A percentile compares a stretch with the other conserved stretches of the same genome.
Conservation (phyloP, 2,113 vertebrate genomes). For the Lepus americanus region DNA sequence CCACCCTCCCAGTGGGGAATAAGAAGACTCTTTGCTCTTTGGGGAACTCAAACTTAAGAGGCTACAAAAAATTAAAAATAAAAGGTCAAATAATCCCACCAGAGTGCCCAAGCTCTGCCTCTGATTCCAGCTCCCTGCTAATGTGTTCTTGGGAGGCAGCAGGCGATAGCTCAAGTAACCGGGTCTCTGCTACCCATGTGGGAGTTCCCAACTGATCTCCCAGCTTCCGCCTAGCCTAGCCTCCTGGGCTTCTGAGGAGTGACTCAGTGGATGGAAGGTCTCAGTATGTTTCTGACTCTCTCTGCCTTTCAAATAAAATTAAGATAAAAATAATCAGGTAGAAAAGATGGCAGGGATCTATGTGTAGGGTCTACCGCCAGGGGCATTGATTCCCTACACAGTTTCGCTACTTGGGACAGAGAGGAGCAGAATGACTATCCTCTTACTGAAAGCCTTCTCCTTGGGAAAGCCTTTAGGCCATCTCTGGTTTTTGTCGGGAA, state of each 20-base stretch:
- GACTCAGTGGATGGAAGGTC: too few relatives aligned
- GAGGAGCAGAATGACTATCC: background rate
- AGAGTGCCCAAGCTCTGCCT: too few relatives aligned
- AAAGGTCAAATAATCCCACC: background rate
- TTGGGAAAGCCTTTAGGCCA: background rate
- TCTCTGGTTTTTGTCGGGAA: background rate
- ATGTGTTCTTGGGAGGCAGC: too few relatives aligned
- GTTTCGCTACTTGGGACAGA: constrained; percentile 1
- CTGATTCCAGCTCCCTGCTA: too few relatives aligned
- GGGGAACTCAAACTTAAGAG: constrained; percentile 5
- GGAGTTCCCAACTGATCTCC: too few relatives aligned
- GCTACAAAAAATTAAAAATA: background rate
- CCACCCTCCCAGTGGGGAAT: background rate
- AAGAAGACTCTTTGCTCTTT: background rate
- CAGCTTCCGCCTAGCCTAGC: too few relatives aligned
- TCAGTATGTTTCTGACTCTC: too few relatives aligned
- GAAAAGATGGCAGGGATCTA: background rate
- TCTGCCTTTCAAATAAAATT: too few relatives aligned
- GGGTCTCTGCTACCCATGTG: too few relatives aligned
- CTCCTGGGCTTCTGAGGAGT: too few relatives aligned
- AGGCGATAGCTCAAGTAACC: too few relatives aligned
- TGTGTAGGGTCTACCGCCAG: fast-evolving
- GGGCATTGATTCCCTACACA: background rate
- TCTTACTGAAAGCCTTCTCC: background rate
- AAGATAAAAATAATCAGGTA: background rate